Percentiles rank a stretch among this genome's conserved stretches.
These are phyloP conservation scores for Lithophane semibrunnea DNA, from an alignment of 2,888 invertebrate genomes.

Conservation along the genomic window DNA sequence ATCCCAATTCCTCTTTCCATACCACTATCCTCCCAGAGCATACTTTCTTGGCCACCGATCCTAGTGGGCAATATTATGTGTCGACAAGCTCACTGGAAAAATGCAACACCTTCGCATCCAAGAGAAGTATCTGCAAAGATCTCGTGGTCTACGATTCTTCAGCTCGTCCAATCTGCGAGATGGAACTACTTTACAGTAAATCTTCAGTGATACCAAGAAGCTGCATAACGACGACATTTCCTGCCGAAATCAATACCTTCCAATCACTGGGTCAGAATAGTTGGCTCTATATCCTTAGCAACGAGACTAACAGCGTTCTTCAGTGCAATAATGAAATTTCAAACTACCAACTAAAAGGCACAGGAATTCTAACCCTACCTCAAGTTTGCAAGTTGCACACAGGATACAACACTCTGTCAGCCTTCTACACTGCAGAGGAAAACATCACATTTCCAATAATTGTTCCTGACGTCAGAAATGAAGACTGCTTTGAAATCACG, in stretches of 20 bases:
- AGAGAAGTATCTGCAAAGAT: background rate
- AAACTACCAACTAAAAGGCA: background rate
- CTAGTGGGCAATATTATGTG: background rate
- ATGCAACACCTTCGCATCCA: background rate
- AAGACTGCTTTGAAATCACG: too few relatives aligned
- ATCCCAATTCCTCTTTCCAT: background rate
- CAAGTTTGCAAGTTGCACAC: background rate
- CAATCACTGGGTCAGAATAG: too few relatives aligned
- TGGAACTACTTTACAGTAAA: background rate
- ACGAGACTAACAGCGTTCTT: too few relatives aligned
- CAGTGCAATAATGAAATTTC: background rate
- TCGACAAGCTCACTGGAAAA: background rate
- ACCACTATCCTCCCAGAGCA: background rate
- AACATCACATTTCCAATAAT: background rate
- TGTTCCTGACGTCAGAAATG: background rate
- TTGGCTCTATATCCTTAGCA: too few relatives aligned
- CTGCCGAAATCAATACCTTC: background rate
- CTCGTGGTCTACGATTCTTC: too few relatives aligned
- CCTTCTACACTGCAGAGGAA: background rate
- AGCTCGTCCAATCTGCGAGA: too few relatives aligned
- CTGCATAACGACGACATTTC: background rate
- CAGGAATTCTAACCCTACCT: background rate
- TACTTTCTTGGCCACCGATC: background rate
- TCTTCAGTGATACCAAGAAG: too few relatives aligned
- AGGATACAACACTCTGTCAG: background rate